Evolutionary conservation across 2,888 invertebrate species (phyloP), one percentile per base, ranked within the genome.

Genomic region (Drosophila fulvimacula): DNA sequence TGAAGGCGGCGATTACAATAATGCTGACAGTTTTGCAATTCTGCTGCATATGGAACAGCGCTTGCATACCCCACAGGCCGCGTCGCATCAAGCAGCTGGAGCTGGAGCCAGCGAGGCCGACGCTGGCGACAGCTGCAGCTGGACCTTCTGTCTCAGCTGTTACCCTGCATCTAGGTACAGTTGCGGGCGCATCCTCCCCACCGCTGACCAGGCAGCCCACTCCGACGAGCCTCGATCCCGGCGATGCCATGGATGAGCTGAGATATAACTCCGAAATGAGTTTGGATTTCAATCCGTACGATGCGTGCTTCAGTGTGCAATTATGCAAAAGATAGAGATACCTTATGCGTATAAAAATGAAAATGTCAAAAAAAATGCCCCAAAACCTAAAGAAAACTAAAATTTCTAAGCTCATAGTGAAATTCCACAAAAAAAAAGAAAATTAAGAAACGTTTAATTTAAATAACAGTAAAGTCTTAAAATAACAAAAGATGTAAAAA

Each of bases 251-350:
- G 42, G 65, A 63, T 27, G 68, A 64, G 24, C 27, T 65, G 13
- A 27, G 59, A 11, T 64, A 64, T 30, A 39, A 30, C 10, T 69
- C 72, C 17, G 67, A 83, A 34, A 76, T 81, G 79, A 73, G 30
- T 10, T 32, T 79, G 51, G 79, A 82, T 27, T 76, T 82, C 7
- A 69, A 83, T 73, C 83, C 82, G 2, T 81, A 81, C 21, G 83
- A 83, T 68, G 55, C 38, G 15, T 61, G 82, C 13, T 83, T 82
- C 10, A 64, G 39, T 21, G 19, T 63, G 2, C 46, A 67, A 34
- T 30, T 61, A 13, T 42, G 46, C 34, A 57, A 42, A 15, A 34
- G 44, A 51, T 9, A 19, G 9, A 19, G n/a, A n/a, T n/a, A n/a
- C n/a, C n/a, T n/a, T n/a, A n/a, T n/a, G n/a, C n/a, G n/a, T n/a